These are phyloP conservation scores for Ailuropoda melanoleuca DNA, from an alignment of 2,113 vertebrate genomes.

Conservation along the genomic window DNA sequence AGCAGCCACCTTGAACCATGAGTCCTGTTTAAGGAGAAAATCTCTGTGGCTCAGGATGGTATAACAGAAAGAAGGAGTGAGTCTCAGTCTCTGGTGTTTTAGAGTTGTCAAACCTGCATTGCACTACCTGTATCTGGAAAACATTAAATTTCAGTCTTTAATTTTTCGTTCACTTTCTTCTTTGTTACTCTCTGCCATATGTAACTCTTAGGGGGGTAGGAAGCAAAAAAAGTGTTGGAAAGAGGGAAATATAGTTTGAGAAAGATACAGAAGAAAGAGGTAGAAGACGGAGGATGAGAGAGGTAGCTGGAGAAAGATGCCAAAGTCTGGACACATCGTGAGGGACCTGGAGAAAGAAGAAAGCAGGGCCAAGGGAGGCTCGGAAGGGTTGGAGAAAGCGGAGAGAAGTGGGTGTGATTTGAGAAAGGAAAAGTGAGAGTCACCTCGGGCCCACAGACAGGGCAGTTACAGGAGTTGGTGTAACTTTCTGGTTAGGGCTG, in stretches of 20 bases:
- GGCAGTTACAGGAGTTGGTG: not conserved
- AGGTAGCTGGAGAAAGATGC: not conserved
- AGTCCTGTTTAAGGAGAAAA: not conserved
- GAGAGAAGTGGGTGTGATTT: not conserved
- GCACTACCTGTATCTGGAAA: not conserved
- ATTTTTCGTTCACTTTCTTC: not conserved
- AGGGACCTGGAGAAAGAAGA: not conserved
- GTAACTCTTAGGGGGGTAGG: not conserved
- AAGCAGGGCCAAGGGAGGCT: not conserved
- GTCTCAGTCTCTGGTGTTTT: not conserved
- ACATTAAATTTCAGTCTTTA: not conserved
- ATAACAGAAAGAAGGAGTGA: not conserved
- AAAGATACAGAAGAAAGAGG: not conserved
- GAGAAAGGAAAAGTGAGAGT: not conserved
- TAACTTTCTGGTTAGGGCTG: not conserved
- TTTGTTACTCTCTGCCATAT: not conserved
- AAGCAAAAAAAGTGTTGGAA: not conserved
- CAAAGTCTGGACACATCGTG: not conserved
- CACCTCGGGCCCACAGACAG: not conserved
- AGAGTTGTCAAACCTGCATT: not conserved
- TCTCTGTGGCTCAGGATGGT: not conserved
- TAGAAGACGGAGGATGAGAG: not conserved
- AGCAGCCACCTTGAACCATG: not conserved
- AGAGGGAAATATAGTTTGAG: not conserved
- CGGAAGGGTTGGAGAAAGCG: too few relatives aligned